Base-by-base conservation (phyloP, 2,888 invertebrate genomes). In the Apamea crenata region DNA sequence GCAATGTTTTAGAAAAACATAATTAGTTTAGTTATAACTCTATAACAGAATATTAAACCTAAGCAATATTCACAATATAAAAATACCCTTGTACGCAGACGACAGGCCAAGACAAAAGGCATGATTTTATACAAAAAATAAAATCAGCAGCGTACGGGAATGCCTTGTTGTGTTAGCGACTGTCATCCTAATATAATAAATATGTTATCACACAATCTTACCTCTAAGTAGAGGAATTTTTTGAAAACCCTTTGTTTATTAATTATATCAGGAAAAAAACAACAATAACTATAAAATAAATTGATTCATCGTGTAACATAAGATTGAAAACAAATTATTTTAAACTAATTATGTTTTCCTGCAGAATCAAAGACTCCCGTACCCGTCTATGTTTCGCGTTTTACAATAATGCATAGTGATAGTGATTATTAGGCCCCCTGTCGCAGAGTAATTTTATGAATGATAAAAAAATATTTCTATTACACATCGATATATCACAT, bases 31-130 rank as follows among this genome's bases (percentile, higher is more conserved):
- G 89, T 90, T 90, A 91, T 90, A 90, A 92, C 84, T 90, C 91
- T 93, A 93, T 91, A 93, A 93, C 92, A 93, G 91, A 94, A 93
- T 90, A 92, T 93, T 94, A 94, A 93, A 93, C 91, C 94, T 95
- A 95, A 93, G 91, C 76, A 93, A 94, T 94, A 94, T 95, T 95
- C 93, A 95, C 93, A 94, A 94, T 94, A 94, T 93, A 94, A 94
- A 94, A 94, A 94, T 93, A 96, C 95, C 95, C 95, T 94, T 94
- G 95, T 92, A 94, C 89, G 91, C 91, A 95, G 97, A 97, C 96
- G 96, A 96, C 97, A 96, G 97, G 97, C 97, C 97, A 96, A 97
- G 97, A 96, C 97, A 94, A 94, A 94, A 95, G 96, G 94, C 93
- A 95, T 93, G 96, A 96, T 96, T 96, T 96, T 96, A 96, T 96